A percentile compares a stretch with the other conserved stretches of the same genome.
phyloP scores from a whole-genome alignment of 2,888 invertebrate species.

The Dusona sp. region DNA sequence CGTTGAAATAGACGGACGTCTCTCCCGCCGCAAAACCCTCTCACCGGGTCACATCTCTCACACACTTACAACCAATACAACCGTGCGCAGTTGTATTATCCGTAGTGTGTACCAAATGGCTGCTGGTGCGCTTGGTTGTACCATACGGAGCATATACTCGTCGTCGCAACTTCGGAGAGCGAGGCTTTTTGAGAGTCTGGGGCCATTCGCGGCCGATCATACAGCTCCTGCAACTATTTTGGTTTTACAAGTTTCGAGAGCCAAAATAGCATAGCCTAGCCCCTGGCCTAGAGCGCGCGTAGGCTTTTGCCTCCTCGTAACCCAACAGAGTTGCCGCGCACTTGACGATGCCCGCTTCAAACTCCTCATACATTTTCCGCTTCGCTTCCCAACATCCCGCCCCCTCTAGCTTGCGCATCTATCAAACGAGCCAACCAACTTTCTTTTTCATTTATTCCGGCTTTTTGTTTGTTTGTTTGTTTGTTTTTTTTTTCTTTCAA shows the following conservation, averaged over 20 bases:
- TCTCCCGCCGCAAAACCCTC: conserved; percentile 58
- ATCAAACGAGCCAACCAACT: conserved; percentile 5
- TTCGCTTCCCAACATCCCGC: conserved; percentile 7
- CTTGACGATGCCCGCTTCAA: conserved; percentile 55
- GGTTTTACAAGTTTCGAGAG: conserved; percentile 80
- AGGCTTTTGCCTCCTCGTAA: conserved; percentile 79
- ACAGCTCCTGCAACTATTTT: conserved; percentile 79
- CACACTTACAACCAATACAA: background rate
- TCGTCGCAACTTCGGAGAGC: background rate
- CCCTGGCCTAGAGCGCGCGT: conserved; percentile 82
- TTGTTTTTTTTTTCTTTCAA: background rate
- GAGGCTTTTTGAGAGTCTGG: conserved; percentile 42
- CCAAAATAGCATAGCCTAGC: conserved; percentile 83
- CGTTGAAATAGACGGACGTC: conserved; percentile 73
- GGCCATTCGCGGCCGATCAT: conserved; percentile 56
- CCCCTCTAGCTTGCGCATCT: background rate
- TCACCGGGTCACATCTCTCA: conserved; percentile 2
- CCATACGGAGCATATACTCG: conserved; percentile 27
- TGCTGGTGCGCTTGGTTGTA: conserved; percentile 11
- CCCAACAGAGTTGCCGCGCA: conserved; percentile 70
- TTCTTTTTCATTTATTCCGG: background rate
- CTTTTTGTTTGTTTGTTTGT: background rate
- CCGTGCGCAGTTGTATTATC: background rate
- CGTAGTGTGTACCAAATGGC: background rate
- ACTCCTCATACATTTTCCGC: conserved; percentile 37